These are phyloP conservation scores for Halisarca cf. caerulea DNA, from an alignment of 37 sponge, comb jelly and placozoan genomes.

Conservation along the genomic window DNA sequence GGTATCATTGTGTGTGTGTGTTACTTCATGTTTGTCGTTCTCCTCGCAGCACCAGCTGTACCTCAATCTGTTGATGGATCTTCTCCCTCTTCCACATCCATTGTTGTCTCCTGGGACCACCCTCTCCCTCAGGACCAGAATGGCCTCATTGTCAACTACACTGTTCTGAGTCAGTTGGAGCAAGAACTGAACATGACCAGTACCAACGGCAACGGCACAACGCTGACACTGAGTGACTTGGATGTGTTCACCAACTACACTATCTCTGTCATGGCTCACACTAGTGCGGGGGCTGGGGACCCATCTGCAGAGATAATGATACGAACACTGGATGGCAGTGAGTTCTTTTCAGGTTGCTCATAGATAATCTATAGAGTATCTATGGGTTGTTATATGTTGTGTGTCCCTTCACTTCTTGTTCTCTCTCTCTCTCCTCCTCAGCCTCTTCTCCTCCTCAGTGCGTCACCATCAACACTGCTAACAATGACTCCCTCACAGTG, in stretches of 20 bases:
- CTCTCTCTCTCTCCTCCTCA: slow-evolving; percentile 4
- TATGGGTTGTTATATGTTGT: background rate
- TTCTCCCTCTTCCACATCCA: slow-evolving; percentile 31
- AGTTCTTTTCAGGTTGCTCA: slow-evolving; percentile 9
- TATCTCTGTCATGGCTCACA: slow-evolving; percentile 35
- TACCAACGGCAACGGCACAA: slow-evolving; percentile 5
- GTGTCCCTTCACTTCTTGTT: background rate
- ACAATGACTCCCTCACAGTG: slow-evolving; percentile 20
- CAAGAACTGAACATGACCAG: background rate
- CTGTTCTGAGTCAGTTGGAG: background rate
- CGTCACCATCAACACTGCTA: background rate
- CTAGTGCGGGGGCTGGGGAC: slow-evolving; percentile 31
- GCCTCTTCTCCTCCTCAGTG: slow-evolving; percentile 41
- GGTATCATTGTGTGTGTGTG: background rate
- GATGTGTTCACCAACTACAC: slow-evolving; percentile 27
- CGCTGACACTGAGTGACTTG: background rate
- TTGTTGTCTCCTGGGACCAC: slow-evolving; percentile 23
- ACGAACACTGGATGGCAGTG: slow-evolving; percentile 42
- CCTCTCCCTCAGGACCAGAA: slow-evolving; percentile 32
- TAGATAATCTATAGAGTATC: too few relatives aligned
- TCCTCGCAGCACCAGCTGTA: slow-evolving; percentile 30
- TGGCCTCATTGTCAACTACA: slow-evolving; percentile 38
- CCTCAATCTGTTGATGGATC: background rate
- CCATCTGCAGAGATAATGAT: background rate
- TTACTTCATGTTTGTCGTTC: background rate